A percentile compares a stretch with the other conserved stretches of the same genome.
These are phyloP conservation scores for Nemotelus pantherinus DNA, from an alignment of 2,888 invertebrate species.

Conservation along the genomic window DNA sequence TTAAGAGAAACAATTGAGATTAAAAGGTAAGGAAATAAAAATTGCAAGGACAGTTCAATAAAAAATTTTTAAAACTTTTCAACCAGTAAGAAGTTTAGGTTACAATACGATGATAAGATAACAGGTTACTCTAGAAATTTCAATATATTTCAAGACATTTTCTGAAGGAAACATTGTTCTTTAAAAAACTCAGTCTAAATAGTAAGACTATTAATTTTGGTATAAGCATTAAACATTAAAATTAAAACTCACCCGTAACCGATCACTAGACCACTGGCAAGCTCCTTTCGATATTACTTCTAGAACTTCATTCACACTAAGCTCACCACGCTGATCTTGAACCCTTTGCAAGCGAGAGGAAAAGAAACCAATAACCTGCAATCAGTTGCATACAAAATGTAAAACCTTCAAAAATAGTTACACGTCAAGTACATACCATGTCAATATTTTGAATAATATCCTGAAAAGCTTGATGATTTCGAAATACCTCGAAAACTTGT, in stretches of 20 bases:
- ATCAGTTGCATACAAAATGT: constrained; percentile 6
- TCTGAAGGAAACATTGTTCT: too few species aligned
- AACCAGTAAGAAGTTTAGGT: too few species aligned
- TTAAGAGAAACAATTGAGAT: too few species aligned
- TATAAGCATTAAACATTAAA: too few species aligned
- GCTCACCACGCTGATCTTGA: constrained; percentile 73
- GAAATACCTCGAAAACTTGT: constrained; percentile 86
- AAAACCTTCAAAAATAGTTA: constrained; percentile 6
- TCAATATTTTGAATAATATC: constrained; percentile 95
- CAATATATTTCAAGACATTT: too few species aligned
- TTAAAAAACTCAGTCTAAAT: too few species aligned
- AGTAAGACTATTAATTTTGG: too few species aligned
- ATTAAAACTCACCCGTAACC: constrained; percentile 78
- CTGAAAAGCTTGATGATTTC: constrained; percentile 88
- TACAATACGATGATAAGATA: too few species aligned
- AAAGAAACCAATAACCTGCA: constrained; percentile 72
- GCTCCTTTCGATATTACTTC: constrained; percentile 90
- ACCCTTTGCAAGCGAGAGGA: constrained; percentile 71
- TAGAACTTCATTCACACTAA: constrained; percentile 88
- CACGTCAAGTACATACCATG: constrained; percentile 70
- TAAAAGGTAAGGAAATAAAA: too few species aligned
- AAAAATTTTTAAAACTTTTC: too few species aligned
- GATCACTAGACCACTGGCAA: constrained; percentile 92
- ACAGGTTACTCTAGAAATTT: too few species aligned
- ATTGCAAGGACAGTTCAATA: too few species aligned